These are phyloP conservation scores for Electrona antarctica DNA, from an alignment of 2,113 vertebrate genomes.

Conservation along the genomic window DNA sequence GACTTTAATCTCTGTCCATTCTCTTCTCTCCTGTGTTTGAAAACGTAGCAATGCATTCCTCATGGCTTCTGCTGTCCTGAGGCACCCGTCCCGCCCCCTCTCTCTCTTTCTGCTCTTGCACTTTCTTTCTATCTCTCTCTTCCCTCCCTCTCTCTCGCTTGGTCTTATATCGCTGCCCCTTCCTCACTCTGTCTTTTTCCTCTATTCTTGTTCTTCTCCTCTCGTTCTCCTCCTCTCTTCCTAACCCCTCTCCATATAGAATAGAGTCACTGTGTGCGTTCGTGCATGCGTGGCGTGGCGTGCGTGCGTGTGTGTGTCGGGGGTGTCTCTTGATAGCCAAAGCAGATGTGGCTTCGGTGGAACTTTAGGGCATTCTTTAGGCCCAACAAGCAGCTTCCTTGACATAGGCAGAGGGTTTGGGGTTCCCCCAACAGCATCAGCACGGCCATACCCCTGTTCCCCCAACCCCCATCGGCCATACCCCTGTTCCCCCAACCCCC, in stretches of 20 bases:
- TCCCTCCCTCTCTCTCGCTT: conserved; percentile 21
- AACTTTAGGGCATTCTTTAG: conserved; percentile 54
- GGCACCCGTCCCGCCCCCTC: not conserved
- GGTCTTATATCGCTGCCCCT: conserved; percentile 16
- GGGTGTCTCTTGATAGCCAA: conserved; percentile 55
- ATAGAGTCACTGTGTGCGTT: conserved; percentile 39
- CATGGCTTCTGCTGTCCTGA: too few species aligned
- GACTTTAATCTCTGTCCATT: not conserved
- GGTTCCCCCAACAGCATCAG: not conserved
- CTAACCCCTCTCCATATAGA: conserved; percentile 30
- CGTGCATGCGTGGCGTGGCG: conserved; percentile 36
- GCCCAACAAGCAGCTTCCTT: conserved; percentile 57
- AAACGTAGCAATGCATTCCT: too few species aligned
- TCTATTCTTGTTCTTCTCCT: conserved; percentile 53
- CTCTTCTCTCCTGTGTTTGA: conserved; percentile 21
- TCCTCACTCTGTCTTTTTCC: not conserved
- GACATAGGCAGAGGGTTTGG: conserved; percentile 20
- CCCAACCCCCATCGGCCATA: conserved; percentile 20
- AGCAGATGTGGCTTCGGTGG: conserved; percentile 67
- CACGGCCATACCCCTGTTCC: not conserved
- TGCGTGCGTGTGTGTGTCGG: conserved; percentile 18
- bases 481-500: too few species aligned
- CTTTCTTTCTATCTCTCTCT: conserved; percentile 31
- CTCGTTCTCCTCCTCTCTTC: conserved; percentile 50
- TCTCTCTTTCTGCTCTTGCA: conserved; percentile 18